phyloP scores from a whole-genome alignment of 2,113 vertebrate species.

The Engystomops pustulosus region DNA sequence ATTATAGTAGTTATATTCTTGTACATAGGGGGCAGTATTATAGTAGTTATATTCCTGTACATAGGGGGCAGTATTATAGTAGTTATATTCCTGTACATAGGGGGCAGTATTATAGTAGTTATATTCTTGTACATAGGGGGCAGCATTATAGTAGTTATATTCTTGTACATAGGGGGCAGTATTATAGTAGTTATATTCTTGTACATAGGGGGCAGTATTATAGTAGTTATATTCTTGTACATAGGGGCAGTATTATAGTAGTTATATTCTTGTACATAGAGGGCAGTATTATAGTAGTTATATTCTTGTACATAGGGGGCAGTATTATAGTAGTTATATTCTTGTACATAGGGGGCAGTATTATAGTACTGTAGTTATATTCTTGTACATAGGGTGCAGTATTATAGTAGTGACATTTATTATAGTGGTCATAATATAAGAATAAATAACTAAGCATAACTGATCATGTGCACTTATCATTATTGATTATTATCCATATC shows the following conservation, averaged over 20 bases:
- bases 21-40: background rate
- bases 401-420: background rate
- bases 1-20: constrained; percentile 3
- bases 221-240: background rate
- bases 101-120: background rate
- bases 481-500: too few species aligned
- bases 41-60: constrained; percentile 7
- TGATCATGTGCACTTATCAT: too few species aligned
- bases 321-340: constrained; percentile 13
- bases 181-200: background rate
- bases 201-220: background rate
- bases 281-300: constrained; percentile 4
- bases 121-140: background rate
- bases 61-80: background rate
- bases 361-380: constrained; percentile 15
- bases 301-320: background rate
- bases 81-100: background rate
- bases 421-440: background rate
- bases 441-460: too few species aligned
- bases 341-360: background rate
- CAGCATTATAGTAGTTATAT: too few species aligned
- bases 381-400: background rate
- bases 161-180: background rate
- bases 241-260: constrained; percentile 8
- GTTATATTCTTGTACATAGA: constrained; percentile 8